Evolutionary conservation across 1,140 invertebrate genomes (phyloP).

Genomic region (Hycleus cichorii): DNA sequence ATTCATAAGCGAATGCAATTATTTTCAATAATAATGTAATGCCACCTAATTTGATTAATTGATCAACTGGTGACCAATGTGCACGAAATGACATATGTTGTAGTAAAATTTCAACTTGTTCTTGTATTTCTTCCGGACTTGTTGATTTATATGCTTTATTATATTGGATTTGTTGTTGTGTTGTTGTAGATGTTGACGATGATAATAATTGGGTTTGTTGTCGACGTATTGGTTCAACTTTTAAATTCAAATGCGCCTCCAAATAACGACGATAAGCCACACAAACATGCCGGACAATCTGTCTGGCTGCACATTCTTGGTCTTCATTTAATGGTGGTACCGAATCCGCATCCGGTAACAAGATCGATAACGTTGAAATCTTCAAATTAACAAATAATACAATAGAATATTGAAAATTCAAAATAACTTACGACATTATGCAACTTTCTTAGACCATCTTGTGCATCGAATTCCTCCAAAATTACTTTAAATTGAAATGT

Average conservation of each 20-base stretch:
- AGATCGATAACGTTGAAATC: conserved; percentile 78
- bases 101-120: conserved; percentile 75
- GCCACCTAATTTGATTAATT: conserved; percentile 77
- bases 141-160: conserved; percentile 64
- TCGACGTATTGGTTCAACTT: conserved; percentile 68
- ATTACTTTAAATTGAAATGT: conserved; percentile 89
- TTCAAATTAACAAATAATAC: conserved; percentile 30
- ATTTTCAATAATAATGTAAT: conserved; percentile 77
- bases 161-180: conserved; percentile 43
- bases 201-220: conserved; percentile 36
- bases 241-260: conserved; percentile 81
- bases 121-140: conserved; percentile 66
- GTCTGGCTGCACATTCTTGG: conserved; percentile 85
- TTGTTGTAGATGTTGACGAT: conserved; percentile 45
- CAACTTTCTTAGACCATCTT: conserved; percentile 85
- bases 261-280: conserved; percentile 85
- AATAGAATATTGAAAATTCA: neutral
- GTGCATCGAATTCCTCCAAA: conserved; percentile 81
- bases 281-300: conserved; percentile 88
- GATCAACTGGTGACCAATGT: conserved; percentile 80
- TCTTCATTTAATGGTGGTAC: conserved; percentile 68
- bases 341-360: conserved; percentile 62
- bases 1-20: conserved; percentile 82
- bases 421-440: conserved; percentile 75
- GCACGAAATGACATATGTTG: conserved; percentile 67